Evolutionary conservation across 2,888 invertebrate genomes (phyloP).

Genomic region (Molorchus minor): DNA sequence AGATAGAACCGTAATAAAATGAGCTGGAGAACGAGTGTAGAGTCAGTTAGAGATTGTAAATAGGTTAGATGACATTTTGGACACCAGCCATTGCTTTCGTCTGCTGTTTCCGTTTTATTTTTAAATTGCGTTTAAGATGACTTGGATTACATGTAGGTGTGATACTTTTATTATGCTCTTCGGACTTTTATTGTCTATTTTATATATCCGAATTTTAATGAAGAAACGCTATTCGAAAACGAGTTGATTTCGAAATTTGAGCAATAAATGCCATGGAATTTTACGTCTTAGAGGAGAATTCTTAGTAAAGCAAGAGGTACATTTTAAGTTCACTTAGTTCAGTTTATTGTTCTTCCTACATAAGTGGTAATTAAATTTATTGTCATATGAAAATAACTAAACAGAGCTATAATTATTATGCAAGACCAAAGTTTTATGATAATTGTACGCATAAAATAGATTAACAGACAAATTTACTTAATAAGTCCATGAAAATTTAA

Average conservation of each 20-base stretch:
- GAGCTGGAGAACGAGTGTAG: slow-evolving; percentile 9
- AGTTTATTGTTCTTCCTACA: too few relatives aligned
- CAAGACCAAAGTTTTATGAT: too few relatives aligned
- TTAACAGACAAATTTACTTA: too few relatives aligned
- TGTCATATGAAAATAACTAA: too few relatives aligned
- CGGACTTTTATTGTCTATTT: slow-evolving; percentile 31
- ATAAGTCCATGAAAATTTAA: too few relatives aligned
- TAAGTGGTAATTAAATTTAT: too few relatives aligned
- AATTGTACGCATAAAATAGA: too few relatives aligned
- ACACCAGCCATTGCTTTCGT: slow-evolving; percentile 44
- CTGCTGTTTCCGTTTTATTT: slow-evolving; percentile 46
- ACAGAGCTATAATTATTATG: too few relatives aligned
- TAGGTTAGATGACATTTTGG: slow-evolving; percentile 40
- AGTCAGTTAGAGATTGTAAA: slow-evolving; percentile 16
- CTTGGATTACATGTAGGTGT: slow-evolving; percentile 45
- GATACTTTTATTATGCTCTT: slow-evolving; percentile 40
- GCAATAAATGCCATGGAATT: slow-evolving; percentile 13
- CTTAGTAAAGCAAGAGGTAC: too few relatives aligned
- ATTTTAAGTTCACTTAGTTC: too few relatives aligned
- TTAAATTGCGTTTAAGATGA: slow-evolving; percentile 44
- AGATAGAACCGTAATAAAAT: background rate
- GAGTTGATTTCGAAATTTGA: slow-evolving; percentile 4
- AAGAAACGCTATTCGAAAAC: slow-evolving; percentile 17
- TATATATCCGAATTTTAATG: slow-evolving; percentile 22
- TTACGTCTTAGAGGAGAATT: background rate